Base-by-base conservation (phyloP, 2,113 vertebrate species). In the Colistium nudipinnis region DNA sequence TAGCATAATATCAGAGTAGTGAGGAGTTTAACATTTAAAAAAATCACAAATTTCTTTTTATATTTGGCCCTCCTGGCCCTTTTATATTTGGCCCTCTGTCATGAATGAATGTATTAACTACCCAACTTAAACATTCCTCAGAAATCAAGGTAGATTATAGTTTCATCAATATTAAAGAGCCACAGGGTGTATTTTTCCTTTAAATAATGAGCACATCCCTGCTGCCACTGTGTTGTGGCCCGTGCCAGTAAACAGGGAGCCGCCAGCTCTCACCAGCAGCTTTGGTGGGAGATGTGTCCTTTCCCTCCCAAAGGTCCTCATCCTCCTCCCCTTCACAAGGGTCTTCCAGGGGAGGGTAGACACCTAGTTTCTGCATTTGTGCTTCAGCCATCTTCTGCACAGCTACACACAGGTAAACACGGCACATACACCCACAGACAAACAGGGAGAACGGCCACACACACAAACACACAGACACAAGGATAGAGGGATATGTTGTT, bases 351-450 rank as follows among this genome's bases (percentile, higher is more conserved):
- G 83, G 85, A 79, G 91, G 94, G 52, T 91, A 94, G 68, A 95
- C 93, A 5, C 89, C 90, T 89, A 97, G 81, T 81, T 95, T 88
- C 93, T 95, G 95, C 94, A 98, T 92, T 79, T 98, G 96, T 71
- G 96, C 95, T 89, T 98, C 95, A 60, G 96, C 96, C 60, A 99
- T 95, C 93, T 96, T 95, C 93, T 98, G 97, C 87, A 99, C 93
- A 3, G 96, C 97, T 98, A 91, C 36, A 87, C 83, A 80, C 68
- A 49, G 31, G 65, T 39, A 53, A 36, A 66, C 55, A 75, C 75
- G 54, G 61, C 38, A 72, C 72, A 74, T 41, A 76, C 44, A 62
- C 11, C 70, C 41, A 72, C 38, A 56, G 53, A 78, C 45, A 72
- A 54, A 83, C 28, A 53, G 62, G 74, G 68, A 62, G 49, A n/a